Conservation (phyloP, 2,888 invertebrate genomes). For the Drosophila eohydei region DNA sequence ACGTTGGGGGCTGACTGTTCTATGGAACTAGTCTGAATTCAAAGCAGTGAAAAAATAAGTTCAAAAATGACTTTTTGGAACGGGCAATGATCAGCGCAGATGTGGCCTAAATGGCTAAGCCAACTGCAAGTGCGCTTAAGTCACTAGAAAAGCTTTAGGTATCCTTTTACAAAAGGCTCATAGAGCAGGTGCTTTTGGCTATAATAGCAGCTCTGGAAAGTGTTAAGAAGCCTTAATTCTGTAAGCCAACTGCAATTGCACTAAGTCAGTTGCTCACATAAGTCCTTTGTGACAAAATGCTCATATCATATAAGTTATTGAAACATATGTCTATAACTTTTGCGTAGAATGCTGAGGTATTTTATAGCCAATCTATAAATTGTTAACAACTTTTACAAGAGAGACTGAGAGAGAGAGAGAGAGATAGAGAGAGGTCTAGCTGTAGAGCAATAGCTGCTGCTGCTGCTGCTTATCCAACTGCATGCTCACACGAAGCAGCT, state of each 20-base stretch:
- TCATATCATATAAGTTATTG: neutral
- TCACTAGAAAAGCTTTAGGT: neutral
- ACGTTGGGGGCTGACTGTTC: neutral
- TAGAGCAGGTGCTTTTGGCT: neutral
- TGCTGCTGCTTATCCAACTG: constrained; percentile 35
- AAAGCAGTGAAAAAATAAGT: neutral
- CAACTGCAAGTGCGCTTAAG: neutral
- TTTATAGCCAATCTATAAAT: neutral
- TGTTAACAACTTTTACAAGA: neutral
- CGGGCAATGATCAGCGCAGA: neutral
- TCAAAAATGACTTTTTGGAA: too few species aligned
- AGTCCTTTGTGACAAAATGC: too few species aligned
- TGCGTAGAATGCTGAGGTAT: neutral
- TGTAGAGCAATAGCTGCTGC: neutral
- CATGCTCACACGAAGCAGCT: constrained; percentile 45
- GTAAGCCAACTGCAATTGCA: neutral
- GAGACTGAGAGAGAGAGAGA: neutral
- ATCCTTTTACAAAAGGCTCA: too few species aligned
- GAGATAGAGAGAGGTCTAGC: constrained; percentile 1
- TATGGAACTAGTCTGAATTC: neutral
- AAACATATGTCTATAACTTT: neutral
- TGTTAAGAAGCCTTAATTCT: neutral
- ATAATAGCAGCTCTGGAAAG: neutral
- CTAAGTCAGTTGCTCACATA: neutral
- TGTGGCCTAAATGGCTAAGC: neutral